Percentiles rank a stretch among this genome's conserved stretches.
Evolutionary conservation across 2,888 invertebrate species (phyloP).

Genomic region (Villa cingulata): DNA sequence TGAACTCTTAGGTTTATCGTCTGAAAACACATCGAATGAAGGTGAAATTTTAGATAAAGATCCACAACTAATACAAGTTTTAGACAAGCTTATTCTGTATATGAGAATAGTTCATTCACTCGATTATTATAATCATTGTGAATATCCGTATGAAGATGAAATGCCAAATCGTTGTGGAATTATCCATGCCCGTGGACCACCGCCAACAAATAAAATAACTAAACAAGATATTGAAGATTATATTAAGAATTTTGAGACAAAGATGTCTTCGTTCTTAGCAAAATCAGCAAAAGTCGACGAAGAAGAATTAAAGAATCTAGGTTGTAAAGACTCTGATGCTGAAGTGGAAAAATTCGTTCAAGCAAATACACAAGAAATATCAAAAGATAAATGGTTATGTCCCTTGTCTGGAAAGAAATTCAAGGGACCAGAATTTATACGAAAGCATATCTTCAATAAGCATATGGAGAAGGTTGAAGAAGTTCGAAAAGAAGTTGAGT

Average conservation of each 20-base stretch:
- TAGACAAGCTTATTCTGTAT: constrained; percentile 76
- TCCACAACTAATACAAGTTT: constrained; percentile 54
- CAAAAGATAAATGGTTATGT: constrained; percentile 98
- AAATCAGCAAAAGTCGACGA: constrained; percentile 56
- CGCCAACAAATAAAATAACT: constrained; percentile 64
- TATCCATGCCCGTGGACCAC: constrained; percentile 87
- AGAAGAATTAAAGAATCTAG: constrained; percentile 73
- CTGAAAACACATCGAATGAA: constrained; percentile 37
- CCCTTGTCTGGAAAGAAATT: constrained; percentile 98
- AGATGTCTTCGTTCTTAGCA: constrained; percentile 79
- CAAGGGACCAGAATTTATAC: constrained; percentile 95
- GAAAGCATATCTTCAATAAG: constrained; percentile 96
- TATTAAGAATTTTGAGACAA: constrained; percentile 70
- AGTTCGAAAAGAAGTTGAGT: constrained; percentile 91
- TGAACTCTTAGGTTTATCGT: constrained; percentile 62
- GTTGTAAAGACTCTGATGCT: constrained; percentile 54
- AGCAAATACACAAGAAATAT: constrained; percentile 90
- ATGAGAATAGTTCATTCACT: constrained; percentile 94
- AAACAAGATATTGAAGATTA: constrained; percentile 46
- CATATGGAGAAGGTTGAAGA: constrained; percentile 95
- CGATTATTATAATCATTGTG: constrained; percentile 97
- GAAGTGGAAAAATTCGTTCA: constrained; percentile 83
- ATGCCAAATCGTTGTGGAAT: constrained; percentile 99
- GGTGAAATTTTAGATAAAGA: constrained; percentile 53
- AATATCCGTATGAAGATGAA: constrained; percentile 98